Percentiles rank a stretch among this genome's conserved stretches.
These are phyloP conservation scores for Phoxinus phoxinus DNA, from an alignment of 2,113 vertebrate genomes.

Conservation along the genomic window DNA sequence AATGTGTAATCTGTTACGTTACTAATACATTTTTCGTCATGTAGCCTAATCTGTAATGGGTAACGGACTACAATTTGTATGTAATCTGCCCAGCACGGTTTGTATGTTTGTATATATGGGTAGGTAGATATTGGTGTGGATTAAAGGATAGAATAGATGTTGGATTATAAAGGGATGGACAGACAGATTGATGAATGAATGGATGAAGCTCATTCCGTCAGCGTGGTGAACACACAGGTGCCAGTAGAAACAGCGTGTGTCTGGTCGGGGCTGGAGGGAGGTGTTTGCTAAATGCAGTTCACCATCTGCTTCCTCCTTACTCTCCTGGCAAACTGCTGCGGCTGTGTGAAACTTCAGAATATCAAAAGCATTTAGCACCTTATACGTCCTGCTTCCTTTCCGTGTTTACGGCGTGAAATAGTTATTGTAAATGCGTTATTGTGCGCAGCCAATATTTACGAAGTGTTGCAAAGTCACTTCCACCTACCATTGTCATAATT, in stretches of 20 bases:
- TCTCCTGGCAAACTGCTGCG: slow-evolving; percentile 33
- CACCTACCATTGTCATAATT: slow-evolving; percentile 14
- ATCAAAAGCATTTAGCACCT: slow-evolving; percentile 45
- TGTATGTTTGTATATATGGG: neutral
- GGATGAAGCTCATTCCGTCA: neutral
- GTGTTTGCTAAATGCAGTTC: slow-evolving; percentile 29
- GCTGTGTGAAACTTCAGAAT: slow-evolving; percentile 41
- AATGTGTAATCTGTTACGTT: neutral
- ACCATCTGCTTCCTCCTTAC: slow-evolving; percentile 40
- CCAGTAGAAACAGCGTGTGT: slow-evolving; percentile 21
- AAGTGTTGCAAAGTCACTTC: slow-evolving; percentile 25
- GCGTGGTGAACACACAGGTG: slow-evolving; percentile 4
- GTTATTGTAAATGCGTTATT: slow-evolving; percentile 25
- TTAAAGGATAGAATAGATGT: neutral
- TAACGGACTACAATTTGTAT: neutral
- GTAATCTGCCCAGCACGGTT: neutral
- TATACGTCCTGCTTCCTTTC: slow-evolving; percentile 31
- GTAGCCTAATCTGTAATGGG: neutral
- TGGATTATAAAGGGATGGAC: neutral
- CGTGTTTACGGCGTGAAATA: slow-evolving; percentile 25
- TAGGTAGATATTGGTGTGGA: neutral
- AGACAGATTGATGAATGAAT: slow-evolving; percentile 7
- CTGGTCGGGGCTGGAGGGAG: slow-evolving; percentile 18
- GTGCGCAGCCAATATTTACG: neutral
- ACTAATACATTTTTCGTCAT: neutral